Conservation (phyloP, 2,797 vertebrate genomes). For the Fistularia tabacaria region DNA sequence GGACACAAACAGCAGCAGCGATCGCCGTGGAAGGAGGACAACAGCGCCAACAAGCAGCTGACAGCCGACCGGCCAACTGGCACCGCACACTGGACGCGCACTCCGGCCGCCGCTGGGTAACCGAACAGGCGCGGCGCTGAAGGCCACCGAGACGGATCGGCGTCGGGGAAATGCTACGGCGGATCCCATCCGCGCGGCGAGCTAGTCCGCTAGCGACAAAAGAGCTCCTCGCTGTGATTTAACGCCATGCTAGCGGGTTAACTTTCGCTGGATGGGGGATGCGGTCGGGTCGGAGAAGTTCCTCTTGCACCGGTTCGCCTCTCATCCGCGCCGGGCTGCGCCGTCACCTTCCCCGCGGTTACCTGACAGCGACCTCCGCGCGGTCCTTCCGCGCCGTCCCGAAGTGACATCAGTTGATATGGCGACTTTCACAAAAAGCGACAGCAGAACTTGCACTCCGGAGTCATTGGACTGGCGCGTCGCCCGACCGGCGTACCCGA, state of each 20-base stretch:
- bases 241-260: conserved; percentile 27
- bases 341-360: background rate
- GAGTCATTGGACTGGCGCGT: conserved; percentile 45
- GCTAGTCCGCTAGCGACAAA: conserved; percentile 45
- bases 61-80: background rate
- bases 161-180: conserved; percentile 14
- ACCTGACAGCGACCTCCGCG: conserved; percentile 4
- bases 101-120: background rate
- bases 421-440: conserved; percentile 42
- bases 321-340: background rate
- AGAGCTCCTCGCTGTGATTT: conserved; percentile 48
- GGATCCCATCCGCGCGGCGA: conserved; percentile 53
- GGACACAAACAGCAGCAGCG: conserved; percentile 73
- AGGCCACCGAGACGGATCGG: conserved; percentile 12
- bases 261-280: conserved; percentile 8
- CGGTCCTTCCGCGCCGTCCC: conserved; percentile 10
- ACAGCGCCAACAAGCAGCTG: conserved; percentile 7
- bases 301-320: conserved; percentile 2
- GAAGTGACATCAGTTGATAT: conserved; percentile 39
- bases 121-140: background rate
- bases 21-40: conserved; percentile 17
- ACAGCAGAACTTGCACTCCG: conserved; percentile 24
- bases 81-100: background rate
- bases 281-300: conserved; percentile 47
- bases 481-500: conserved; percentile 53